These are phyloP conservation scores for Montipora capricornis DNA, from an alignment of 64 coral and sea anemone genomes.

Conservation along the genomic window DNA sequence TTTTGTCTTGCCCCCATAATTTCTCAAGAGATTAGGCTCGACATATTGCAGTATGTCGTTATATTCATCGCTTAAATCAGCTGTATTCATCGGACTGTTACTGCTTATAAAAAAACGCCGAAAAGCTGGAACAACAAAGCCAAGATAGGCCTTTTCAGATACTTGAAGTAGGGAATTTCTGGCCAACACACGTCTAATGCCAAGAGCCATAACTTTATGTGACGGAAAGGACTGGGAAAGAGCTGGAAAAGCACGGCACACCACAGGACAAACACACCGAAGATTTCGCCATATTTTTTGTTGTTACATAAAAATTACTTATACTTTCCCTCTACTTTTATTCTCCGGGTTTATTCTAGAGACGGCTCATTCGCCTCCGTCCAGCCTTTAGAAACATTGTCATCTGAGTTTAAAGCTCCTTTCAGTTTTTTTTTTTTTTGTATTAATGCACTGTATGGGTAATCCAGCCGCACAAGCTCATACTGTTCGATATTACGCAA, in stretches of 20 bases:
- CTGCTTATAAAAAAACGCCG: not conserved
- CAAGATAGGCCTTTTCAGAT: not conserved
- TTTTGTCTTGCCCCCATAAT: slow-evolving; percentile 83
- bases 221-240: not conserved
- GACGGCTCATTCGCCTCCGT: too few species aligned
- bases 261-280: not conserved
- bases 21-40: slow-evolving; percentile 76
- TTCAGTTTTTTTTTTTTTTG: too few species aligned
- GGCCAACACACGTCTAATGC: not conserved
- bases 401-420: too few species aligned
- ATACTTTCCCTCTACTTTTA: too few species aligned
- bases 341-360: too few species aligned
- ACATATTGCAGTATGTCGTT: slow-evolving; percentile 92
- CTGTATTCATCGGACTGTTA: slow-evolving; percentile 64
- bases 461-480: too few species aligned
- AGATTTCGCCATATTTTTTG: too few species aligned
- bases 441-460: too few species aligned
- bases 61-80: slow-evolving; percentile 93
- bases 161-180: not conserved
- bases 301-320: too few species aligned
- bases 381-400: too few species aligned
- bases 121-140: not conserved
- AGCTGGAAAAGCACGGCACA: not conserved
- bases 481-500: too few species aligned
- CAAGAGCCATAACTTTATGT: not conserved